phyloP scores from a whole-genome alignment of 2,113 vertebrate genomes.

The Rhabdomys dilectus region DNA sequence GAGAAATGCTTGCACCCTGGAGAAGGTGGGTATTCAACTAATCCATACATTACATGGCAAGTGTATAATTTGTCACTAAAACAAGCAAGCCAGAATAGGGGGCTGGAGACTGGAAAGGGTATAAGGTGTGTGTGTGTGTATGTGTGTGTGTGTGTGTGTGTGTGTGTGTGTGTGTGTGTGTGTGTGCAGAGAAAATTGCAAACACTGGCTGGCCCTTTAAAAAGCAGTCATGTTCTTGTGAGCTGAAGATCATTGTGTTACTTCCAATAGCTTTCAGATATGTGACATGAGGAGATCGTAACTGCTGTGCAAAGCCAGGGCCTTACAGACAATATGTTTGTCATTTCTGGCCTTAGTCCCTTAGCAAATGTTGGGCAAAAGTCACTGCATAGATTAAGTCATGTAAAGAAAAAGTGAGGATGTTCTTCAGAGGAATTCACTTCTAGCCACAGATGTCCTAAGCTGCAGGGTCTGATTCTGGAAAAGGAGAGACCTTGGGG shows the following conservation, averaged over 20 bases:
- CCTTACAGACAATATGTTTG: background rate
- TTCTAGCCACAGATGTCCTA: background rate
- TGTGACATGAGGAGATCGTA: background rate
- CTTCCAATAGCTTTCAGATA: background rate
- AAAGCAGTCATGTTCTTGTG: background rate
- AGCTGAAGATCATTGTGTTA: background rate
- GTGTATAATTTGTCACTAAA: background rate
- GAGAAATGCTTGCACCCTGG: background rate
- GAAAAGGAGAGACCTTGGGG: background rate
- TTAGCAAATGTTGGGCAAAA: background rate
- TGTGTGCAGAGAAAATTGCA: background rate
- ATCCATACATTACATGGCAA: background rate
- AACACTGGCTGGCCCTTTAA: background rate
- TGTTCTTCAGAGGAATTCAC: background rate
- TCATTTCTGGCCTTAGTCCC: constrained; percentile 18
- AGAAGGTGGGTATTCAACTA: background rate
- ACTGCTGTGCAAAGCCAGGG: background rate
- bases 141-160: background rate
- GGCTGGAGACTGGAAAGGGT: background rate
- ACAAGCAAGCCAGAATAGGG: no score
- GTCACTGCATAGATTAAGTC: background rate
- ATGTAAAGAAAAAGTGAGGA: background rate
- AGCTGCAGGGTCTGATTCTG: background rate
- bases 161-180: background rate
- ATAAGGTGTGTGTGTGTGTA: background rate